phyloP scores from a whole-genome alignment of 2,113 vertebrate genomes.

The Carassius auratus region DNA sequence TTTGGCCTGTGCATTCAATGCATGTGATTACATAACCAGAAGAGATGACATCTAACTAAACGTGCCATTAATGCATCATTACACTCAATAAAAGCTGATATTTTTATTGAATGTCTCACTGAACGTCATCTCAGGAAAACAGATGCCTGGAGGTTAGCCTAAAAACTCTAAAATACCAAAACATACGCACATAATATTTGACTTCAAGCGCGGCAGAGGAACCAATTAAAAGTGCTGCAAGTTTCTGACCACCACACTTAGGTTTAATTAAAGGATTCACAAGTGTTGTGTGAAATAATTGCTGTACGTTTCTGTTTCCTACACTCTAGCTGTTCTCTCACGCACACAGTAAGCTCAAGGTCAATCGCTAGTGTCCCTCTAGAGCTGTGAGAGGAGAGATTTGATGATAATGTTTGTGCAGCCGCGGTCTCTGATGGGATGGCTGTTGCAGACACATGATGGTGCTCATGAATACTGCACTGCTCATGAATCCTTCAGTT shows the following conservation, averaged over 20 bases:
- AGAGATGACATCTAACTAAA: background rate
- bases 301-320: background rate
- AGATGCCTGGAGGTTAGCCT: background rate
- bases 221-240: slow-evolving; percentile 3
- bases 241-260: background rate
- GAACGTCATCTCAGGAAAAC: background rate
- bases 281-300: background rate
- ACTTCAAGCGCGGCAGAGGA: background rate
- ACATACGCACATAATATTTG: background rate
- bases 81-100: background rate
- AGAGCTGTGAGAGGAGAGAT: too few relatives aligned
- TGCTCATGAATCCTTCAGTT: too few relatives aligned
- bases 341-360: background rate
- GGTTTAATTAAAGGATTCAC: background rate
- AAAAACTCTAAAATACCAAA: background rate
- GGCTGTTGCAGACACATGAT: too few relatives aligned
- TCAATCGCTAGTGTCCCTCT: background rate
- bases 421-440: too few relatives aligned
- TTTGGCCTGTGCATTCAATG: background rate
- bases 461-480: too few relatives aligned
- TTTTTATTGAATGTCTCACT: background rate
- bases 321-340: background rate
- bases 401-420: too few relatives aligned
- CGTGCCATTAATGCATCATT: background rate
- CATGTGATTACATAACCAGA: background rate